Conservation (phyloP, 2,888 invertebrate species). For the Chouioia cunea region DNA sequence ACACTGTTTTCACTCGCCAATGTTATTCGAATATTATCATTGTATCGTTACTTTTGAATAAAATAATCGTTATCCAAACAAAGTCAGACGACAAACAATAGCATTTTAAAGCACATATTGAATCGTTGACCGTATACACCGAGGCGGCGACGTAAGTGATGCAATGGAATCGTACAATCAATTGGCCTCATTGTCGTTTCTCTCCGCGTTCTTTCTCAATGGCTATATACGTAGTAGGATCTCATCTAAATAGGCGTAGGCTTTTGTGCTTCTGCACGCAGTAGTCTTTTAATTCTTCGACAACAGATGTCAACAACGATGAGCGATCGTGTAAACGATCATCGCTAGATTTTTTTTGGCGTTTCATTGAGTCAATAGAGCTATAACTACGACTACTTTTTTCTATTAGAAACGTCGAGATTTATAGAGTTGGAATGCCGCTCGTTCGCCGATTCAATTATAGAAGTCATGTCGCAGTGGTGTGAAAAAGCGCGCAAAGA, state of each 20-base stretch:
- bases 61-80: too few species aligned
- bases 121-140: slow-evolving; percentile 13
- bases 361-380: neutral
- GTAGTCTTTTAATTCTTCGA: slow-evolving; percentile 21
- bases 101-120: slow-evolving; percentile 2
- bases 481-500: too few species aligned
- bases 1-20: too few species aligned
- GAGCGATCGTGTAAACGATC: slow-evolving; percentile 7
- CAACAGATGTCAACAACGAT: slow-evolving; percentile 25
- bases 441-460: too few species aligned
- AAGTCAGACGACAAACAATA: too few species aligned
- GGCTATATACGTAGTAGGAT: neutral
- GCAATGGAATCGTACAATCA: slow-evolving; percentile 44
- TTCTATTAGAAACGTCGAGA: neutral
- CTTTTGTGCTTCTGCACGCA: slow-evolving; percentile 14
- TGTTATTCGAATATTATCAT: too few species aligned
- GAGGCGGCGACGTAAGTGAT: slow-evolving; percentile 34
- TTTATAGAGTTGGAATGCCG: too few species aligned
- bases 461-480: too few species aligned
- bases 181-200: slow-evolving; percentile 46
- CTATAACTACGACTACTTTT: neutral
- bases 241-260: neutral
- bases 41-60: too few species aligned
- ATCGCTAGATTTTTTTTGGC: too few species aligned
- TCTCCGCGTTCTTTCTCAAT: slow-evolving; percentile 21